These are phyloP conservation scores for Cheilinus undulatus DNA, from an alignment of 2,113 vertebrate species.

Conservation along the genomic window DNA sequence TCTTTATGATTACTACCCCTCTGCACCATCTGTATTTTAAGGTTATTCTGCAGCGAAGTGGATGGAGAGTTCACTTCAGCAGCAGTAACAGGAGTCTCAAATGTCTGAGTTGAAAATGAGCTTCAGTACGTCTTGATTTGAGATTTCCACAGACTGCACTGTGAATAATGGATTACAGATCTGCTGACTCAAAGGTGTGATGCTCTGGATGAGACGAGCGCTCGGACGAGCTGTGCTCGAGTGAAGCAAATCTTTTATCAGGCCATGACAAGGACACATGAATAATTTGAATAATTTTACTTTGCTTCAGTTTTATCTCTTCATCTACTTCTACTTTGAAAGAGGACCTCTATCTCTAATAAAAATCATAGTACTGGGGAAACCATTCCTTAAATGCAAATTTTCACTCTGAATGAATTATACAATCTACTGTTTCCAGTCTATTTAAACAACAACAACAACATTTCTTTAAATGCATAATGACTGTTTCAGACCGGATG, in stretches of 20 bases:
- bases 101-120: background rate
- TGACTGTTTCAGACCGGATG: too few relatives aligned
- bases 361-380: background rate
- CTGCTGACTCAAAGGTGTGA: slow-evolving; percentile 27
- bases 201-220: background rate
- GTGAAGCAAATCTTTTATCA: slow-evolving; percentile 5
- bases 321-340: background rate
- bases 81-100: background rate
- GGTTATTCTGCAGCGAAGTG: background rate
- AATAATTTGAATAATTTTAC: slow-evolving; percentile 33
- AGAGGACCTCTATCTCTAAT: background rate
- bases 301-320: background rate
- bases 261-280: slow-evolving; percentile 8
- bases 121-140: background rate
- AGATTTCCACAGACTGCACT: slow-evolving; percentile 7
- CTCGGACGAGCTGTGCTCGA: slow-evolving; percentile 5
- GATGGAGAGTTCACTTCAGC: background rate
- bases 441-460: too few relatives aligned
- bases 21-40: background rate
- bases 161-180: slow-evolving; percentile 55
- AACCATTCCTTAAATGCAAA: background rate
- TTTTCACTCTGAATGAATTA: too few relatives aligned
- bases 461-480: too few relatives aligned
- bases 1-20: background rate
- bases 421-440: too few relatives aligned